Conservation (phyloP, 2,797 vertebrate genomes). For the Melopsittacus undulatus region DNA sequence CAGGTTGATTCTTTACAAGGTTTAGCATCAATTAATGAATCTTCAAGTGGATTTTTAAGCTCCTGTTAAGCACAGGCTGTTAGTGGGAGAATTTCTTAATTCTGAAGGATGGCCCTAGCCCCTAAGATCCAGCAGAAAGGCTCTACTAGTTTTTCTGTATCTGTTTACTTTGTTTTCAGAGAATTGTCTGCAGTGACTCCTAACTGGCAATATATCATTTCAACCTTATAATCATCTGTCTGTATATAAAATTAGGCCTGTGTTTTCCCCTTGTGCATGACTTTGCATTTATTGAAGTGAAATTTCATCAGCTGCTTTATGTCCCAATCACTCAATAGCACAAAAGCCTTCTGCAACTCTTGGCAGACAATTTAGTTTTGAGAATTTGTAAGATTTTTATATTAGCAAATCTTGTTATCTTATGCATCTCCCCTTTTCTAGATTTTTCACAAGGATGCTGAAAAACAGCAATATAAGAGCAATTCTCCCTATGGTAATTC, state of each 20-base stretch:
- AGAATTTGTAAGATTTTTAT: not conserved
- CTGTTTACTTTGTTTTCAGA: not conserved
- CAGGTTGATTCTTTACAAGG: not conserved
- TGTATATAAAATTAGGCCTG: not conserved
- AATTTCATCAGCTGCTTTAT: conserved; percentile 8
- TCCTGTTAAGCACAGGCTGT: not conserved
- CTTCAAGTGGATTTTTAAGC: not conserved
- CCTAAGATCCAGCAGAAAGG: not conserved
- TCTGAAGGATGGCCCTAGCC: not conserved
- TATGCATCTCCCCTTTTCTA: not conserved
- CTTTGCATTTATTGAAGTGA: conserved; percentile 12
- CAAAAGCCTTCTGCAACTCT: not conserved
- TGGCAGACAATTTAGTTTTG: not conserved
- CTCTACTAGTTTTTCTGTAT: not conserved
- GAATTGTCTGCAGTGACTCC: not conserved
- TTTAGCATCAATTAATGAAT: not conserved
- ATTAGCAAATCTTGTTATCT: not conserved
- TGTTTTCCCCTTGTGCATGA: not conserved
- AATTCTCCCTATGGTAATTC: not conserved
- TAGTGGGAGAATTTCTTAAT: not conserved
- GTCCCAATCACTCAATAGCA: not conserved
- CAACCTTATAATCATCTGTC: not conserved
- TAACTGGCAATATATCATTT: not conserved
- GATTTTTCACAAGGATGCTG: not conserved
- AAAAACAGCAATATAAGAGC: not conserved